phyloP scores from a whole-genome alignment of 2,888 invertebrate species.

The Dryadula phaetusa region DNA sequence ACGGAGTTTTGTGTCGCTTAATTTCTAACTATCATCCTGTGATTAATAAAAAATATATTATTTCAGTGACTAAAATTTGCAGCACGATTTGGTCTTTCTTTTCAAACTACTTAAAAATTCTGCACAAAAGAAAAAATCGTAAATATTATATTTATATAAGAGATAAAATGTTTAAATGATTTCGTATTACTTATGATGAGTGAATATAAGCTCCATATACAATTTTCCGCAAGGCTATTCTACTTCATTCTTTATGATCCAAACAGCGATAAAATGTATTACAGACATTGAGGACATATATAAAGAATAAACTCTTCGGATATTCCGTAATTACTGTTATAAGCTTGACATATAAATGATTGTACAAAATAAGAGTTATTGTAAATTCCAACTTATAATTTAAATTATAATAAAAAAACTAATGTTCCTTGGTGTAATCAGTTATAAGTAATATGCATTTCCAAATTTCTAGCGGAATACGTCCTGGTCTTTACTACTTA shows the following conservation, averaged over 20 bases:
- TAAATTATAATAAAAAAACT: background rate
- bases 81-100: background rate
- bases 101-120: too few species aligned
- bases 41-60: too few species aligned
- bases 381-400: too few species aligned
- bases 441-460: background rate
- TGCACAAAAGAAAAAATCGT: too few species aligned
- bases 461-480: constrained; percentile 22
- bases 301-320: constrained; percentile 14
- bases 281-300: constrained; percentile 19
- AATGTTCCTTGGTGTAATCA: background rate
- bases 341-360: constrained; percentile 15
- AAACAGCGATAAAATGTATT: constrained; percentile 17
- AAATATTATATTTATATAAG: too few species aligned
- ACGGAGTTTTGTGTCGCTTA: too few species aligned
- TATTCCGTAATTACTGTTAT: constrained; percentile 5
- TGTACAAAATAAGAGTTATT: constrained; percentile 12
- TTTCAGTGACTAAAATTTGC: background rate
- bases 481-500: constrained; percentile 25
- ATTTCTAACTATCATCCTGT: too few species aligned
- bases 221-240: background rate
- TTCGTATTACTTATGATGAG: too few species aligned
- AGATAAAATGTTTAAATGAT: too few species aligned
- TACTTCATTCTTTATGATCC: background rate
- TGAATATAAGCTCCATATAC: background rate